These are phyloP conservation scores for Phoeniculus purpureus DNA, from an alignment of 2,797 vertebrate genomes.

Conservation along the genomic window DNA sequence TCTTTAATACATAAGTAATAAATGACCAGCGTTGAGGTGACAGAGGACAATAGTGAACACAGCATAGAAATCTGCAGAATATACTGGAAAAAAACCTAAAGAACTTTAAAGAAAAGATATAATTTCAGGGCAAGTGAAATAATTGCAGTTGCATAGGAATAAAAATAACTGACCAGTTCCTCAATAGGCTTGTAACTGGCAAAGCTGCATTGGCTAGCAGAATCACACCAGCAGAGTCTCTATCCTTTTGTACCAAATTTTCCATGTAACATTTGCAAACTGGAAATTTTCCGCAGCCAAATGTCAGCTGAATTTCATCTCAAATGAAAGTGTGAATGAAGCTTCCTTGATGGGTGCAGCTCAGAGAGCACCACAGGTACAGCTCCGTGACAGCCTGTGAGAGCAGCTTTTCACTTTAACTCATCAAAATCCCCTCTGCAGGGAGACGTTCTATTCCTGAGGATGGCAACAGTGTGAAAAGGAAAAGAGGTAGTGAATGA, in stretches of 20 bases:
- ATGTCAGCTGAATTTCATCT: neutral
- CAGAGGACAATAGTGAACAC: neutral
- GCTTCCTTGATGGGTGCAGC: slow-evolving; percentile 30
- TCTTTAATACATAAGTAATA: neutral
- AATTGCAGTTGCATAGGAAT: neutral
- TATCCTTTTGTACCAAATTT: neutral
- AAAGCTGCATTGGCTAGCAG: neutral
- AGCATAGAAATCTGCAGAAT: neutral
- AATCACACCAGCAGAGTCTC: neutral
- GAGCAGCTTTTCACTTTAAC: slow-evolving; percentile 28
- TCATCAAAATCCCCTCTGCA: slow-evolving; percentile 4
- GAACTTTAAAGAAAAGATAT: neutral
- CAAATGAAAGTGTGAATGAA: slow-evolving; percentile 20
- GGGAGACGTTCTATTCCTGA: slow-evolving; percentile 32
- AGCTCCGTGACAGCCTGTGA: neutral
- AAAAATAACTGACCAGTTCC: neutral
- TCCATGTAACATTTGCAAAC: neutral
- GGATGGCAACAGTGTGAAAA: slow-evolving; percentile 31
- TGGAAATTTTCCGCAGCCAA: slow-evolving; percentile 1
- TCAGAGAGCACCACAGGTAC: slow-evolving; percentile 7
- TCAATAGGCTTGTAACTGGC: neutral
- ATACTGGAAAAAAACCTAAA: neutral
- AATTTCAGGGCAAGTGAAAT: neutral
- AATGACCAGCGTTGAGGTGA: neutral
- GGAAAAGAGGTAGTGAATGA: slow-evolving; percentile 23